Percentiles rank a stretch among this genome's conserved stretches.
Conservation (phyloP, 2,113 vertebrate genomes). For the Eulacestoma nigropectus region DNA sequence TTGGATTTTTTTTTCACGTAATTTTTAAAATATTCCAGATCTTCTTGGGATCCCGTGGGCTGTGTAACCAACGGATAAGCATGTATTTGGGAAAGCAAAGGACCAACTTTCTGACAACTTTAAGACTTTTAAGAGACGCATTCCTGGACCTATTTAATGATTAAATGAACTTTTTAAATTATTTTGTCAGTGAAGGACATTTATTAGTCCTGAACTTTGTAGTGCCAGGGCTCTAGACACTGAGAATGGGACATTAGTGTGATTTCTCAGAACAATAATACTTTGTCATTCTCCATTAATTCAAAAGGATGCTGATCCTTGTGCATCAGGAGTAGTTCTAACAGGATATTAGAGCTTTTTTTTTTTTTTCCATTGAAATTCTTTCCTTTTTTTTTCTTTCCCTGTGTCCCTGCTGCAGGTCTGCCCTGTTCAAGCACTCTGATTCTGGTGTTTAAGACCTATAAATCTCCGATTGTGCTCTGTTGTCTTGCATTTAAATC, state of each 20-base stretch:
- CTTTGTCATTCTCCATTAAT: background rate
- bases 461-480: background rate
- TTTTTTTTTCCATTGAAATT: background rate
- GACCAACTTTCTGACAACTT: background rate
- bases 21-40: background rate
- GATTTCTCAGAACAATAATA: background rate
- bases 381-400: accelerated
- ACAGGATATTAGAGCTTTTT: background rate
- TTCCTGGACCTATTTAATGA: background rate
- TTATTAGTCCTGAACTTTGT: background rate
- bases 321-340: background rate
- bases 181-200: background rate
- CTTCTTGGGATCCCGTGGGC: background rate
- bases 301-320: background rate
- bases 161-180: background rate
- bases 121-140: background rate
- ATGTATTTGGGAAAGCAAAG: background rate
- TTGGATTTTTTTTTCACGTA: background rate
- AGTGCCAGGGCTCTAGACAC: background rate
- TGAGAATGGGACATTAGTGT: background rate
- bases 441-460: background rate
- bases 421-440: background rate
- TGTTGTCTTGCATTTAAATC: background rate
- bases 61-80: background rate
- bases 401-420: background rate